Conservation (phyloP, 2,113 vertebrate species). For the Cynopterus brachyotis region DNA sequence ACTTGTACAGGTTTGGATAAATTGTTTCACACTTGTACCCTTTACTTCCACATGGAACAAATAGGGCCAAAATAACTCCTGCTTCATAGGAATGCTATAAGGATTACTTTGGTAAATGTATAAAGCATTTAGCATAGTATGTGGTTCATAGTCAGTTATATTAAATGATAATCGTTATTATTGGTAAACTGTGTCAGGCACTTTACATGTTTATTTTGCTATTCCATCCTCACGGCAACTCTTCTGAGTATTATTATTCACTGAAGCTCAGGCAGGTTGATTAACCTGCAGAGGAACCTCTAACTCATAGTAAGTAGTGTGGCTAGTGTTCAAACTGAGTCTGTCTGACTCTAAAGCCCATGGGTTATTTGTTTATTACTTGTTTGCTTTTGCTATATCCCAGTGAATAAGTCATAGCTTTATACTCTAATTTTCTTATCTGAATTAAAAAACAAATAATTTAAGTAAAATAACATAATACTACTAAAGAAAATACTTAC, state of each 20-base stretch:
- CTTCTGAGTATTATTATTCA: background rate
- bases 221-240: background rate
- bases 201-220: background rate
- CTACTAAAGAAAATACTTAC: background rate
- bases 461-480: background rate
- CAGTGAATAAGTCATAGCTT: background rate
- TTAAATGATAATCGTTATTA: background rate
- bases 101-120: background rate
- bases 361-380: background rate
- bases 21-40: background rate
- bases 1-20: background rate
- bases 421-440: background rate
- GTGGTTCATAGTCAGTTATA: background rate
- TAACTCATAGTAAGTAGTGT: background rate
- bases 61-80: background rate
- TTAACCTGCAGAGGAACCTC: background rate
- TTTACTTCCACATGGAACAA: background rate
- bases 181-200: background rate
- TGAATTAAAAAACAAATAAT: slow-evolving; percentile 11
- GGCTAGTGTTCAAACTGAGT: background rate
- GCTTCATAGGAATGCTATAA: background rate
- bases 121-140: background rate
- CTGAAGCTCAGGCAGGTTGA: background rate
- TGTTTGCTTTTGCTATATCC: background rate
- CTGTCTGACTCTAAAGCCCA: background rate